These are phyloP conservation scores for Dugesia japonica DNA, from an alignment of 2,888 invertebrate genomes.

Conservation along the genomic window DNA sequence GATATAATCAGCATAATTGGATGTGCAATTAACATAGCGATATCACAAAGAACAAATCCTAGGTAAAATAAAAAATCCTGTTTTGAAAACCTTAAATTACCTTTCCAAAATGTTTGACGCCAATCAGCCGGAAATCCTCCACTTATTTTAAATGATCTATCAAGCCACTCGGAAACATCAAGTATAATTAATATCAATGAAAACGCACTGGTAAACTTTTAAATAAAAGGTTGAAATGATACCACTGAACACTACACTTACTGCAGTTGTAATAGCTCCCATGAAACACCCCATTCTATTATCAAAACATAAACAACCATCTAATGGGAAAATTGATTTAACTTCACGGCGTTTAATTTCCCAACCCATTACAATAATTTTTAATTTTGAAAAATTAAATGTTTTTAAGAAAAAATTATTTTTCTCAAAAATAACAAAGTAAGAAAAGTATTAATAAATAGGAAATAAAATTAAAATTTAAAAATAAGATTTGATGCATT, in stretches of 20 bases:
- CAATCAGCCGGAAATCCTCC: slow-evolving; percentile 27
- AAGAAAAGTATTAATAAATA: background rate
- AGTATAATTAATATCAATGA: slow-evolving; percentile 26
- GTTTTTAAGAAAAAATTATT: too few relatives aligned
- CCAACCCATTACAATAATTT: background rate
- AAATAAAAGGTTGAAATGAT: too few relatives aligned
- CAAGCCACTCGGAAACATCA: slow-evolving; percentile 17
- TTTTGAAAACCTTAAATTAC: background rate
- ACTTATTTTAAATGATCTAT: slow-evolving; percentile 17
- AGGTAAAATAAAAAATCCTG: background rate
- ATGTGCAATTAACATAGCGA: slow-evolving; percentile 24
- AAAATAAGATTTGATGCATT: background rate
- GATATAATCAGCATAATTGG: slow-evolving; percentile 20
- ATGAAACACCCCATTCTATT: slow-evolving; percentile 6
- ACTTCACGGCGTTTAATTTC: background rate
- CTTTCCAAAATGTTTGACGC: slow-evolving; percentile 31
- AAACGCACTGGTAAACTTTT: slow-evolving; percentile 24
- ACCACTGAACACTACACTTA: too few relatives aligned
- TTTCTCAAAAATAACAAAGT: too few relatives aligned
- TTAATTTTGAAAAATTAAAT: background rate
- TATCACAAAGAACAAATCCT: slow-evolving; percentile 32
- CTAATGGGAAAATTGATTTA: background rate
- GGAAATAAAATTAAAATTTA: background rate
- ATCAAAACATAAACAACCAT: slow-evolving; percentile 7
- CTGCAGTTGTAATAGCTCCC: background rate